Percentiles rank a stretch among this genome's conserved stretches.
phyloP scores from a whole-genome alignment of 2,888 invertebrate species.

The Euphydryas editha region DNA sequence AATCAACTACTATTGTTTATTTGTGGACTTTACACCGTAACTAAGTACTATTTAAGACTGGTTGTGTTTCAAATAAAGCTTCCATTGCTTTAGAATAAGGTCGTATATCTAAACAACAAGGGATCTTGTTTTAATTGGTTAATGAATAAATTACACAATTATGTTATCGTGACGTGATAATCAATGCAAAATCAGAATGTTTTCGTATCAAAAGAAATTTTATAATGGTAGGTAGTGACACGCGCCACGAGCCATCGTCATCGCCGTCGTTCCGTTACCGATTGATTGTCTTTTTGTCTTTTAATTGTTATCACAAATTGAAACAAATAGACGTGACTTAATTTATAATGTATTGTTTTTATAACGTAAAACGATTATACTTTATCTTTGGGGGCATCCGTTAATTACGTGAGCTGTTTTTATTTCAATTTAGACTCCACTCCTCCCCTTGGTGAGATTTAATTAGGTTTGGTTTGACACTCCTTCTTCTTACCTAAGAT shows the following conservation, averaged over 20 bases:
- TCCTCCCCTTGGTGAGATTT: too few relatives aligned
- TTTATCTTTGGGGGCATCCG: too few relatives aligned
- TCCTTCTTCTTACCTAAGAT: too few relatives aligned
- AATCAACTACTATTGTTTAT: too few relatives aligned
- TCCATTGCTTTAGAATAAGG: too few relatives aligned
- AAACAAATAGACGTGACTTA: constrained; percentile 6
- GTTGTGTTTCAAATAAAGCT: neutral
- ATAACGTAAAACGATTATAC: too few relatives aligned
- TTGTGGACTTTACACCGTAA: too few relatives aligned
- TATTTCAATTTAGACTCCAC: too few relatives aligned
- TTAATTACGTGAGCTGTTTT: too few relatives aligned
- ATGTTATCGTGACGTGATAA: constrained; percentile 5
- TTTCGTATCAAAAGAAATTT: neutral
- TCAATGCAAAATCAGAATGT: constrained; percentile 13
- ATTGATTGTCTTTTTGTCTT: constrained; percentile 2
- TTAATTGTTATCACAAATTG: constrained; percentile 3
- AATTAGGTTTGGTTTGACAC: too few relatives aligned
- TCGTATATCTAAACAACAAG: too few relatives aligned
- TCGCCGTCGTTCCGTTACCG: constrained; percentile 3
- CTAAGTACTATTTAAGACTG: neutral
- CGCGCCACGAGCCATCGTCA: constrained; percentile 7
- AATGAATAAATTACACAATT: neutral
- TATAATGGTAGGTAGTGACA: constrained; percentile 13
- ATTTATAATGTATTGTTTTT: constrained; percentile 1
- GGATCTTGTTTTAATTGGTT: neutral